Evolutionary conservation across 2,797 vertebrate species (phyloP).

Genomic region (Alcedo atthis): DNA sequence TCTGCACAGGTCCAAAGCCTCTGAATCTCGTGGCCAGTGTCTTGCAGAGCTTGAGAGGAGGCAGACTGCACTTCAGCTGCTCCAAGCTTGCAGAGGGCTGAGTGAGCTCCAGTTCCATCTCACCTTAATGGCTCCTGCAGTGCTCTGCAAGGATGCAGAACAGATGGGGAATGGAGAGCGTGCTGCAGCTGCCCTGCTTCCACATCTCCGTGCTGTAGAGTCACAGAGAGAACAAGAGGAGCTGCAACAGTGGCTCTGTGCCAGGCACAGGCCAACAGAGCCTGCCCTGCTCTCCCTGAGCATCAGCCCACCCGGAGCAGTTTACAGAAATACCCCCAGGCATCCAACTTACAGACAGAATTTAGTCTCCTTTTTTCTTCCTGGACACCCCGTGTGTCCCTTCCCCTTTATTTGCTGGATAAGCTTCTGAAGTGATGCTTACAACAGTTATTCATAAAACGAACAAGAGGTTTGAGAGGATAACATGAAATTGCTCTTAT

Average conservation of each 20-base stretch:
- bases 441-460: slow-evolving; percentile 14
- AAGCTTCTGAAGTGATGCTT: background rate
- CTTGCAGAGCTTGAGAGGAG: background rate
- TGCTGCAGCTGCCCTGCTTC: background rate
- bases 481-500: slow-evolving; percentile 54
- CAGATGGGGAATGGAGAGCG: background rate
- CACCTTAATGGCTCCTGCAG: background rate
- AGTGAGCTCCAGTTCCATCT: background rate
- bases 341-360: background rate
- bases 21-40: background rate
- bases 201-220: background rate
- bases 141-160: background rate
- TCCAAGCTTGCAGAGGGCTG: background rate
- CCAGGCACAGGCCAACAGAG: background rate
- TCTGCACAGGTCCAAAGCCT: background rate
- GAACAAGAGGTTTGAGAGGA: slow-evolving; percentile 12
- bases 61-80: background rate
- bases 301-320: background rate
- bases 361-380: background rate
- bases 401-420: background rate
- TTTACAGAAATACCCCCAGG: background rate
- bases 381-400: background rate
- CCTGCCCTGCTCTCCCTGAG: background rate
- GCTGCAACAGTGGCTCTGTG: background rate
- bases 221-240: background rate